Base-by-base conservation (phyloP, 2,113 vertebrate species). In the Tretioscincus oriximinensis region DNA sequence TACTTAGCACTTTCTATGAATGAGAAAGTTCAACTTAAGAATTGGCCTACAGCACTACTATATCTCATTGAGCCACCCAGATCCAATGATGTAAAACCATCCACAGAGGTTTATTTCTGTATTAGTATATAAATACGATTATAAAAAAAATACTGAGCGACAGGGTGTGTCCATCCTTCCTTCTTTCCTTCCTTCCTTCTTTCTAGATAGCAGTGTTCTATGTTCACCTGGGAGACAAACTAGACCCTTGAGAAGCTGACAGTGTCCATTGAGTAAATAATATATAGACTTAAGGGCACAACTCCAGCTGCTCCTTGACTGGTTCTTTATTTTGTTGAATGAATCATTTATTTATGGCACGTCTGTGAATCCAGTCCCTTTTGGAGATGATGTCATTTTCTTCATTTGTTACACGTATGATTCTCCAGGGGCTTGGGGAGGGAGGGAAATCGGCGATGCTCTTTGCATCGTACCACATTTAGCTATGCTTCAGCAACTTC, bases 301-400 rank as follows among this genome's bases (percentile, higher is more conserved):
- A 81, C 10, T 81, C 51, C 0, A 12, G 18, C 60, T 77, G 45
- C 64, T 8, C 28, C 28, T 45, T 80, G 81, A 6, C 68, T 75
- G 16, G 4, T 78, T 87, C 80, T 81, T 86, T 68, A 77, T 85
- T 88, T 84, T 83, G 64, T 63, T 81, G 31, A 85, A 85, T 81
- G n/a, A 85, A 85, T 78, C 80, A 84, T 86, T 88, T 87, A 81
- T 89, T 90, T 84, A 84, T 35, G 72, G 11, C 1, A 49, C 76
- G 70, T 74, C 81, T 90, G 28, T 28, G 60, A 85, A 86, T 84
- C 49, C 65, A 73, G 80, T 45, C 68, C n/a, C 77, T 85, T 85
- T 73, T 78, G 67, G 70, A 78, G 80, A 28, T 90, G 91, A 90
- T 75, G 86, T 87, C 73, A 90, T 74, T 85, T 81, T 87, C 78